Percentiles rank a stretch among this genome's conserved stretches.
These are phyloP conservation scores for Drosophila gaucha DNA, from an alignment of 2,888 invertebrate species.

Conservation along the genomic window DNA sequence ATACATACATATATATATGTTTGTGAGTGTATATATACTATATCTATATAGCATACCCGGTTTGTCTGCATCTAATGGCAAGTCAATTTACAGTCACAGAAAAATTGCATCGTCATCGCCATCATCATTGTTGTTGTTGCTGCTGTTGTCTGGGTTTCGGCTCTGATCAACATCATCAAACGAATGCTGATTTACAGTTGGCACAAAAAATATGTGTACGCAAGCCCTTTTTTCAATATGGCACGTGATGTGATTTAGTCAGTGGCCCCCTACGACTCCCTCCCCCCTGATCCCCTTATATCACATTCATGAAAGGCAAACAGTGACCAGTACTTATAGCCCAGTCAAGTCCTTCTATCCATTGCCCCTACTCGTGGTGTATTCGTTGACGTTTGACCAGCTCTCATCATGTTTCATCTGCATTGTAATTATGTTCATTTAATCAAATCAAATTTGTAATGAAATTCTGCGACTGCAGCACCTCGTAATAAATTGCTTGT, in stretches of 20 bases:
- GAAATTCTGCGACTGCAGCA: constrained; percentile 58
- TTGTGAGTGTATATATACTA: background rate
- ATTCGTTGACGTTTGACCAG: constrained; percentile 9
- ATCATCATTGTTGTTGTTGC: constrained; percentile 20
- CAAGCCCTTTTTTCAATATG: constrained; percentile 54
- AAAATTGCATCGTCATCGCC: constrained; percentile 46
- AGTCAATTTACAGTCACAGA: constrained; percentile 45
- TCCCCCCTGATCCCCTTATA: background rate
- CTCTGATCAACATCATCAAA: constrained; percentile 37
- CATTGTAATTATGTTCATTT: constrained; percentile 74
- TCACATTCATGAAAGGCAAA: constrained; percentile 29
- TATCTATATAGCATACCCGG: constrained; percentile 6
- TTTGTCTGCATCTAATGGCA: constrained; percentile 52
- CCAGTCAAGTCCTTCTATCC: constrained; percentile 2
- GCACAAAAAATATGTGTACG: constrained; percentile 33
- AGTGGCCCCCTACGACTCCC: constrained; percentile 5
- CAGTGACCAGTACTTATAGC: constrained; percentile 24
- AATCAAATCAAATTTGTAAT: constrained; percentile 69
- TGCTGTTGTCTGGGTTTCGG: constrained; percentile 14
- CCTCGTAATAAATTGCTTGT: constrained; percentile 54
- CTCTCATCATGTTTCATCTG: constrained; percentile 63
- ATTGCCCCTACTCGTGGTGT: background rate
- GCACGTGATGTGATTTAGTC: constrained; percentile 70
- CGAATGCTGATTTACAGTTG: constrained; percentile 49
- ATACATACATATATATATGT: background rate